Conservation (phyloP, 2,888 invertebrate species). For the Muscina levida region DNA sequence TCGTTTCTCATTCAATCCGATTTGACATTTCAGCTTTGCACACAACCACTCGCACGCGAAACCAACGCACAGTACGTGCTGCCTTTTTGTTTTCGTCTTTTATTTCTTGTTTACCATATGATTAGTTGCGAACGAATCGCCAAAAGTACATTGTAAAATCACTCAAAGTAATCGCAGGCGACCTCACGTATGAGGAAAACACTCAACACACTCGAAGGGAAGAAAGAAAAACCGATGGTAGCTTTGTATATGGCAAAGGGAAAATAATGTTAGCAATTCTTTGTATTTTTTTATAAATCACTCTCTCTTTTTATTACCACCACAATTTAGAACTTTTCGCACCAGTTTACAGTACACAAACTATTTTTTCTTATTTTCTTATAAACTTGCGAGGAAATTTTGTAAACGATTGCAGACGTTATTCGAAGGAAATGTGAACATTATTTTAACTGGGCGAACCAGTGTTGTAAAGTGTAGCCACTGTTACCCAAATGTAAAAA, state of each 20-base stretch:
- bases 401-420: not conserved
- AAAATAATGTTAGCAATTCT: not conserved
- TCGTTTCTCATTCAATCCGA: conserved; percentile 30
- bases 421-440: not conserved
- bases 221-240: not conserved
- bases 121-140: not conserved
- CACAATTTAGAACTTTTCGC: not conserved
- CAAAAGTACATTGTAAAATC: not conserved
- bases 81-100: not conserved
- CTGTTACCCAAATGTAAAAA: too few species aligned
- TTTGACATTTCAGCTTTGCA: conserved; percentile 52
- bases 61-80: not conserved
- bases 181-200: conserved; percentile 6
- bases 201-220: not conserved
- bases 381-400: not conserved
- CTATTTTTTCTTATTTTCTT: not conserved
- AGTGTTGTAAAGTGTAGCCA: conserved; percentile 54
- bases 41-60: not conserved
- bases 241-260: conserved; percentile 1
- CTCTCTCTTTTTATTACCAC: not conserved
- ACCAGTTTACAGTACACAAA: not conserved
- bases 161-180: conserved; percentile 4
- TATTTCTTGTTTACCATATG: conserved; percentile 12
- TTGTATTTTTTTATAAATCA: not conserved
- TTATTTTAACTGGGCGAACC: not conserved